Conservation (phyloP, 2,888 invertebrate species). For the Ernsta delagoae region DNA sequence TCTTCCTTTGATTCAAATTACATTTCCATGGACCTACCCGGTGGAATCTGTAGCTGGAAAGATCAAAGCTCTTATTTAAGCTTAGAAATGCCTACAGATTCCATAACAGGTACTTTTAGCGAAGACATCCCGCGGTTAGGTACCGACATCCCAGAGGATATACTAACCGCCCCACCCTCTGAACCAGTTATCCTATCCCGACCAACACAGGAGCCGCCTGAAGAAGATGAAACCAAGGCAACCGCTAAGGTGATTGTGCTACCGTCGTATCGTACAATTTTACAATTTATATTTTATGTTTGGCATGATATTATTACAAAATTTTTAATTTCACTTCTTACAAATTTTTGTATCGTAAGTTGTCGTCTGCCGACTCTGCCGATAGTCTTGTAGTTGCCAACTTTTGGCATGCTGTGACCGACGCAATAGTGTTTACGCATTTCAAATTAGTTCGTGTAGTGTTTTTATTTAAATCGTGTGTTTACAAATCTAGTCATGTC, state of each 20-base stretch:
- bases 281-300: slow-evolving; percentile 79
- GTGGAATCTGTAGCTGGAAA: slow-evolving; percentile 92
- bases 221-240: slow-evolving; percentile 58
- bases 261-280: slow-evolving; percentile 82
- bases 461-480: slow-evolving; percentile 53
- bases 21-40: slow-evolving; percentile 90
- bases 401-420: slow-evolving; percentile 63
- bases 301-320: slow-evolving; percentile 83
- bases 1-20: slow-evolving; percentile 84
- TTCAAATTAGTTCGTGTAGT: slow-evolving; percentile 50
- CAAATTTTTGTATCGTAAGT: slow-evolving; percentile 71
- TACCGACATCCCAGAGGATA: slow-evolving; percentile 73
- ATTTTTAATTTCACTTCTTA: slow-evolving; percentile 77
- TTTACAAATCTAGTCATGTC: slow-evolving; percentile 72
- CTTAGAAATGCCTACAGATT: slow-evolving; percentile 77
- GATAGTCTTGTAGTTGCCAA: slow-evolving; percentile 82
- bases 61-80: slow-evolving; percentile 92
- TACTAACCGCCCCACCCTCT: slow-evolving; percentile 77
- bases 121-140: slow-evolving; percentile 52
- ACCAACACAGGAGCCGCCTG: slow-evolving; percentile 74
- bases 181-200: slow-evolving; percentile 72
- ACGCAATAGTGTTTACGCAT: slow-evolving; percentile 42
- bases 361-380: slow-evolving; percentile 66
- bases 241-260: slow-evolving; percentile 80
- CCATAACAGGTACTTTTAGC: slow-evolving; percentile 49